Conservation (phyloP, 53 echinoderm and acorn worm genomes). For the Echinarachnius parma region DNA sequence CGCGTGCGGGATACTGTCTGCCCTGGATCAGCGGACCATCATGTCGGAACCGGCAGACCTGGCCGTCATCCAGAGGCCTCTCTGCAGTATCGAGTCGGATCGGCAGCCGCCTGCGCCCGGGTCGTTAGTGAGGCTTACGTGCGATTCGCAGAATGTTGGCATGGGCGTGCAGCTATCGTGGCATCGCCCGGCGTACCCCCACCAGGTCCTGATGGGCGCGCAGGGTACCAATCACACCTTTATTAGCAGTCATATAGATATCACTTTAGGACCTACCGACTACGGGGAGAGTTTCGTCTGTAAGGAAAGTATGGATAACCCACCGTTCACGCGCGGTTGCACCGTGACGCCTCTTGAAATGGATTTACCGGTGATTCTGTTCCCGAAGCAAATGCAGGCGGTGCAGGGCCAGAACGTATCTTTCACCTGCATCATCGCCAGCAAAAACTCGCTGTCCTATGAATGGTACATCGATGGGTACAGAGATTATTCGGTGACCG, state of each 20-base stretch:
- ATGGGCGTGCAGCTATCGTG: slow-evolving; percentile 25
- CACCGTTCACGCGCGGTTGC: slow-evolving; percentile 8
- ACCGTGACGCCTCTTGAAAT: slow-evolving; percentile 27
- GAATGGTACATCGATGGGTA: slow-evolving; percentile 31
- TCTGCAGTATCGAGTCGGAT: neutral
- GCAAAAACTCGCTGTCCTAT: slow-evolving; percentile 24
- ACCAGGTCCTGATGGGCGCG: slow-evolving; percentile 11
- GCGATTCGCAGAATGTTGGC: slow-evolving; percentile 24
- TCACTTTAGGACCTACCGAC: slow-evolving; percentile 28
- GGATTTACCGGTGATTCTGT: slow-evolving; percentile 29
- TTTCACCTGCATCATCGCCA: slow-evolving; percentile 37
- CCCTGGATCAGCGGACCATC: neutral
- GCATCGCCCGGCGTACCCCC: slow-evolving; percentile 28
- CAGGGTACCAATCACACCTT: neutral
- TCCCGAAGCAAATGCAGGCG: slow-evolving; percentile 13
- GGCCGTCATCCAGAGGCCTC: neutral
- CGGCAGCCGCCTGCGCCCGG: slow-evolving; percentile 9
- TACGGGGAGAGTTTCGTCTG: slow-evolving; percentile 34
- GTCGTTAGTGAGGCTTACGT: slow-evolving; percentile 10
- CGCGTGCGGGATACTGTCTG: slow-evolving; percentile 23
- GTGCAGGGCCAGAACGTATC: slow-evolving; percentile 36
- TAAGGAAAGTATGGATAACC: neutral
- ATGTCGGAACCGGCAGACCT: slow-evolving; percentile 10
- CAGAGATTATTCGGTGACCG: slow-evolving; percentile 8
- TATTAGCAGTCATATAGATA: neutral